A percentile compares a stretch with the other conserved stretches of the same genome.
These are phyloP conservation scores for Drosophila parvula DNA, from an alignment of 1,140 invertebrate species.

Conservation along the genomic window DNA sequence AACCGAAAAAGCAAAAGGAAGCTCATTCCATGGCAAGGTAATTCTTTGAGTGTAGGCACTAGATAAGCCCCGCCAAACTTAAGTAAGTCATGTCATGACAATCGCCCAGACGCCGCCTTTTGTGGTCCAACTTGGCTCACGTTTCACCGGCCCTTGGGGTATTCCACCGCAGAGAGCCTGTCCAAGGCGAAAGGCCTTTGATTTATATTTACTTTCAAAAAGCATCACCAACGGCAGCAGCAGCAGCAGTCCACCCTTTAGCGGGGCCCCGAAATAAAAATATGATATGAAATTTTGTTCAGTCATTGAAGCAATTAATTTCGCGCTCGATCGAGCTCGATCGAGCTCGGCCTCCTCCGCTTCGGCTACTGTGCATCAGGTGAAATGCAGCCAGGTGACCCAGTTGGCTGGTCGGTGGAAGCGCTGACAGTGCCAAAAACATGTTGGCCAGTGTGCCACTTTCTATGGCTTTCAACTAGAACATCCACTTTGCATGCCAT, in stretches of 20 bases:
- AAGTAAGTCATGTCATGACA: conserved; percentile 82
- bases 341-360: background rate
- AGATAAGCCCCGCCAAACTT: conserved; percentile 72
- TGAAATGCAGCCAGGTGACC: conserved; percentile 68
- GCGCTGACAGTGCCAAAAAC: conserved; percentile 48
- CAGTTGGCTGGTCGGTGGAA: conserved; percentile 52
- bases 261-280: conserved; percentile 10
- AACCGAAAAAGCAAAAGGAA: background rate
- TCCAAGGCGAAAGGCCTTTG: conserved; percentile 55
- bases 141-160: conserved; percentile 63
- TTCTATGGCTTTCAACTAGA: conserved; percentile 70
- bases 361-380: conserved; percentile 66
- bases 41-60: conserved; percentile 57
- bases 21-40: background rate
- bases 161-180: conserved; percentile 19
- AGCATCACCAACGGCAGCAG: conserved; percentile 21
- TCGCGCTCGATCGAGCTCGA: conserved; percentile 20
- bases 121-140: conserved; percentile 58
- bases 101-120: conserved; percentile 62
- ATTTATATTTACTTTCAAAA: conserved; percentile 78
- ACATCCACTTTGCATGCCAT: conserved; percentile 73
- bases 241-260: conserved; percentile 26
- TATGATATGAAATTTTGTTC: conserved; percentile 50
- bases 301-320: conserved; percentile 68
- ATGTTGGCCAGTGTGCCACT: conserved; percentile 73